Evolutionary conservation across 2,113 vertebrate genomes (phyloP).

Genomic region (Cyprinodon variegatus): DNA sequence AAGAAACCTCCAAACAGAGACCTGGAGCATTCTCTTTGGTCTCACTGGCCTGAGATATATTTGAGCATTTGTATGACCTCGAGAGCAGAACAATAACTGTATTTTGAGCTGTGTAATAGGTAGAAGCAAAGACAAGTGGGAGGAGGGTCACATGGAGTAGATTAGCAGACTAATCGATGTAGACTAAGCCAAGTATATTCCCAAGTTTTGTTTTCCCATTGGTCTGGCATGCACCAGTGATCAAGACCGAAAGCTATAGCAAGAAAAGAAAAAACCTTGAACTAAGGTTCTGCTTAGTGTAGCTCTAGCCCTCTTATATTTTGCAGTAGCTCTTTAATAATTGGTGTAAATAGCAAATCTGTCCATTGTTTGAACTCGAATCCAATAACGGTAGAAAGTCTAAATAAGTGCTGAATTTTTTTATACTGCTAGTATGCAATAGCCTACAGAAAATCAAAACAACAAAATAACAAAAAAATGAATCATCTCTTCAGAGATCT

Average conservation of each 20-base stretch:
- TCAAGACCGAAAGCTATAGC: constrained; percentile 23
- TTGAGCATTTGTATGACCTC: constrained; percentile 56
- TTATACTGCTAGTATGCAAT: neutral
- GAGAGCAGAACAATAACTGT: constrained; percentile 49
- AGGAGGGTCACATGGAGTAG: constrained; percentile 59
- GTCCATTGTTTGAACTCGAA: neutral
- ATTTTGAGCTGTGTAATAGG: constrained; percentile 42
- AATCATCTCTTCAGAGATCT: neutral
- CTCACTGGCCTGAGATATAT: constrained; percentile 58
- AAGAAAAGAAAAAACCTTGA: constrained; percentile 15
- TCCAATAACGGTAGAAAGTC: neutral
- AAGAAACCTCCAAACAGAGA: constrained; percentile 36
- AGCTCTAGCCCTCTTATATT: neutral
- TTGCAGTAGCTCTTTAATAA: neutral
- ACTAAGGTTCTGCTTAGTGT: constrained; percentile 1
- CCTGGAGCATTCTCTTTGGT: constrained; percentile 62
- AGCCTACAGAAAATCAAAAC: neutral
- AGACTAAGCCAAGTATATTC: constrained; percentile 22
- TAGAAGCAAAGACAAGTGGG: constrained; percentile 18
- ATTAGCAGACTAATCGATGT: constrained; percentile 60
- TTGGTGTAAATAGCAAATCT: neutral
- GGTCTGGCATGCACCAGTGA: constrained; percentile 36
- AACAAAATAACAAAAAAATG: neutral
- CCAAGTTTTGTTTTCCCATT: constrained; percentile 13
- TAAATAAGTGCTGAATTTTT: neutral